Evolutionary conservation across 2,888 invertebrate genomes (phyloP).

Genomic region (Stomorhina lunata): DNA sequence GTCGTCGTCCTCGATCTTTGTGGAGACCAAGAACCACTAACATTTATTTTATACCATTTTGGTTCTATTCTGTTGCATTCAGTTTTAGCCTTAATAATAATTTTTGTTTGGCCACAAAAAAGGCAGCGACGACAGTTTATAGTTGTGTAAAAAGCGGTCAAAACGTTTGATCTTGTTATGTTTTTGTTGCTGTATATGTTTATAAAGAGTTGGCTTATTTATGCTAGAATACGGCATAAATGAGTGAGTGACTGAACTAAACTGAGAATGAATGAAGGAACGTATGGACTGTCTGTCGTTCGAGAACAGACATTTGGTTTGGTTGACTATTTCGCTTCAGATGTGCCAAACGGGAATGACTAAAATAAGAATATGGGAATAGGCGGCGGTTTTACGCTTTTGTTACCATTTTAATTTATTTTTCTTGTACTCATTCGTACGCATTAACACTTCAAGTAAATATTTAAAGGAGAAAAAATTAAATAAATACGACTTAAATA

Average conservation of each 20-base stretch:
- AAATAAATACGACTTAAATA: not conserved
- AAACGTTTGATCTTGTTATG: constrained; percentile 49
- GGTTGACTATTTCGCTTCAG: constrained; percentile 30
- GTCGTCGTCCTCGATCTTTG: too few relatives aligned
- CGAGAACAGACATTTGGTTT: too few relatives aligned
- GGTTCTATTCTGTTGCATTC: too few relatives aligned
- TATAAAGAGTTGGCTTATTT: constrained; percentile 56
- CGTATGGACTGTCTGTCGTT: not conserved
- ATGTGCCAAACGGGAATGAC: constrained; percentile 20
- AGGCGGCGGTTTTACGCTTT: constrained; percentile 57
- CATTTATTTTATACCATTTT: too few relatives aligned
- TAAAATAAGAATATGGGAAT: constrained; percentile 38
- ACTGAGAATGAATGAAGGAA: constrained; percentile 3
- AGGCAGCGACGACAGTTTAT: not conserved
- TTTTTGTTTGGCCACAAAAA: constrained; percentile 29
- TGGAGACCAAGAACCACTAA: too few relatives aligned
- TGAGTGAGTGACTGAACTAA: constrained; percentile 19
- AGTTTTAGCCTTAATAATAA: not conserved
- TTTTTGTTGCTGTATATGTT: constrained; percentile 12
- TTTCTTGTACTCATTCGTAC: constrained; percentile 56
- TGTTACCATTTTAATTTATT: constrained; percentile 63
- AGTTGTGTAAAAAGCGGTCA: constrained; percentile 35
- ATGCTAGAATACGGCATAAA: constrained; percentile 43
- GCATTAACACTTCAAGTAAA: constrained; percentile 54
- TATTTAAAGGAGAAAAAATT: constrained; percentile 17